These are phyloP conservation scores for Paguma larvata DNA, from an alignment of 2,797 vertebrate genomes.

Conservation along the genomic window DNA sequence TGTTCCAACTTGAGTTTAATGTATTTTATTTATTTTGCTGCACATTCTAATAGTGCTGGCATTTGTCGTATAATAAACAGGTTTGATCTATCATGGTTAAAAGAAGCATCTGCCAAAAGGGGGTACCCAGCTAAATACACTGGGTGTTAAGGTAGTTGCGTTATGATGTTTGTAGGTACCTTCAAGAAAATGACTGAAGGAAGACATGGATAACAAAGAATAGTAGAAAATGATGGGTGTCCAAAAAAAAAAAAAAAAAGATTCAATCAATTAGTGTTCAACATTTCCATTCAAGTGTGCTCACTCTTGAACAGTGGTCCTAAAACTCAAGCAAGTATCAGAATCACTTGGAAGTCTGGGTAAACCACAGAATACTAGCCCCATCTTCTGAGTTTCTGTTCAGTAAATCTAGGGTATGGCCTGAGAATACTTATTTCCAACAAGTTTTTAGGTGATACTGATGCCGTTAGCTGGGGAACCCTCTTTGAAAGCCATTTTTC, in stretches of 20 bases:
- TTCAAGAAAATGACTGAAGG: neutral
- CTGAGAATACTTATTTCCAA: neutral
- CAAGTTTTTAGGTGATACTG: neutral
- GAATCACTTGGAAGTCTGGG: neutral
- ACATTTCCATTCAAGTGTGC: too few relatives aligned
- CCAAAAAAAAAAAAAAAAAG: neutral
- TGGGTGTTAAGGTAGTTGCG: neutral
- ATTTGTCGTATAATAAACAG: neutral
- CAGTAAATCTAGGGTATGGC: neutral
- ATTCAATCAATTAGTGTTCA: neutral
- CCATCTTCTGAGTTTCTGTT: neutral
- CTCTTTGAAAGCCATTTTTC: neutral
- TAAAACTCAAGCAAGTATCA: neutral
- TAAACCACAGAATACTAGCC: neutral
- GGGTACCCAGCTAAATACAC: neutral
- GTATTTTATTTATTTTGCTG: neutral
- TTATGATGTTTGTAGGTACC: neutral
- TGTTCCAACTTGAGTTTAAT: neutral
- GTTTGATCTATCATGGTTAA: neutral
- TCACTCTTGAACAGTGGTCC: neutral
- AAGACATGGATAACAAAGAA: neutral
- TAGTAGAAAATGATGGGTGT: neutral
- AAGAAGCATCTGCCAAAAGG: neutral
- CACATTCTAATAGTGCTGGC: neutral
- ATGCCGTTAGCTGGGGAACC: neutral